phyloP scores from a whole-genome alignment of 2,888 invertebrate species.

The Sinelater perroti region DNA sequence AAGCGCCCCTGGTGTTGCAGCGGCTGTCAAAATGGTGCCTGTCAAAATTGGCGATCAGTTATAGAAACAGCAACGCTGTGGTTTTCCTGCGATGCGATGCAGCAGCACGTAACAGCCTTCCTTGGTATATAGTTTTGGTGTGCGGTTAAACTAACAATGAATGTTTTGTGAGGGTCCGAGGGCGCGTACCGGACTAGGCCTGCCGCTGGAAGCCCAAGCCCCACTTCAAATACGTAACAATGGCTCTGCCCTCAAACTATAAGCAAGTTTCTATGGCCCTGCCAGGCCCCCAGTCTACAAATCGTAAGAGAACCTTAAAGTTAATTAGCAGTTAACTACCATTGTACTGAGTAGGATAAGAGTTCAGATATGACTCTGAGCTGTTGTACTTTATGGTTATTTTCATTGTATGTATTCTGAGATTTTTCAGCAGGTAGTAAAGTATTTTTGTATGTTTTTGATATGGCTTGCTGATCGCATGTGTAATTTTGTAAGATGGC shows the following conservation, averaged over 20 bases:
- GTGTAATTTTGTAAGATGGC: conserved; percentile 43
- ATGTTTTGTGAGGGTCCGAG: too few relatives aligned
- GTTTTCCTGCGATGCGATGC: too few relatives aligned
- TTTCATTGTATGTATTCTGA: conserved; percentile 15
- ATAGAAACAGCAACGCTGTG: too few relatives aligned
- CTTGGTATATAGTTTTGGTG: too few relatives aligned
- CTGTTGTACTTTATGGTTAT: conserved; percentile 18
- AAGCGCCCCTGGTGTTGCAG: too few relatives aligned
- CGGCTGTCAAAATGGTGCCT: too few relatives aligned
- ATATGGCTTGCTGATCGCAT: conserved; percentile 44
- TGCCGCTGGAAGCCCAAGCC: not conserved
- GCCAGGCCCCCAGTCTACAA: conserved; percentile 74
- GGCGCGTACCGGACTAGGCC: too few relatives aligned
- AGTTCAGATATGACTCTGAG: conserved; percentile 18
- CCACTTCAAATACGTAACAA: too few relatives aligned
- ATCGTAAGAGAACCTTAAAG: conserved; percentile 67
- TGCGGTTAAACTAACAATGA: too few relatives aligned
- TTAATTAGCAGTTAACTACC: conserved; percentile 11
- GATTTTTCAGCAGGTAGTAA: conserved; percentile 33
- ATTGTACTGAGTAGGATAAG: conserved; percentile 15
- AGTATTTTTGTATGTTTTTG: conserved; percentile 36
- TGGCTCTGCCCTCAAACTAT: conserved; percentile 86
- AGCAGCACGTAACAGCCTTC: too few relatives aligned
- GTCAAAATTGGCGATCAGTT: too few relatives aligned
- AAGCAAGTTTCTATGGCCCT: conserved; percentile 84